Conservation (phyloP, 2,113 vertebrate species). For the Hippocampus zosterae region DNA sequence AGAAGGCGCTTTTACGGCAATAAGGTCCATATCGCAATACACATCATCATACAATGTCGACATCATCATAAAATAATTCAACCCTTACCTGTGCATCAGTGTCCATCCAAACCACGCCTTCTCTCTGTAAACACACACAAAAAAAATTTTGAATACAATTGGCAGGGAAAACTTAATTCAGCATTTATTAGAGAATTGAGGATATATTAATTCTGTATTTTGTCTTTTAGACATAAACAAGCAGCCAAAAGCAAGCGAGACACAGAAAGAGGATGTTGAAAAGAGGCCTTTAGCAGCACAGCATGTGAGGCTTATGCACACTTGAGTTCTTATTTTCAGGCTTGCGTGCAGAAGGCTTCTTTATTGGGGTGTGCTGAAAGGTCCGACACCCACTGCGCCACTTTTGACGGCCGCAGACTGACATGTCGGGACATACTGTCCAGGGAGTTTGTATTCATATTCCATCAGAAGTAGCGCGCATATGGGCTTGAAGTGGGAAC, state of each 20-base stretch:
- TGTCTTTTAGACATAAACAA: not conserved
- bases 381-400: conserved; percentile 32
- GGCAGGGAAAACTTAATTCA: too few relatives aligned
- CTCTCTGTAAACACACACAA: not conserved
- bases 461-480: conserved; percentile 4
- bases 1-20: not conserved
- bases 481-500: conserved; percentile 24
- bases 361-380: conserved; percentile 10
- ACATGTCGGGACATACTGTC: conserved; percentile 1
- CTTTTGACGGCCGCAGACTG: conserved; percentile 23
- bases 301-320: too few relatives aligned
- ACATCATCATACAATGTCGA: too few relatives aligned
- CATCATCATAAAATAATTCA: too few relatives aligned
- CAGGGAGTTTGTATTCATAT: conserved; percentile 9
- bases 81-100: too few relatives aligned
- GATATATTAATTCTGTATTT: not conserved
- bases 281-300: too few relatives aligned
- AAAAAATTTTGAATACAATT: too few relatives aligned
- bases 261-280: not conserved
- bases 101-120: not conserved
- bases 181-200: too few relatives aligned
- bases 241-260: not conserved
- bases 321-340: too few relatives aligned
- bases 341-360: too few relatives aligned
- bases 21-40: too few relatives aligned